A percentile compares a stretch with the other conserved stretches of the same genome.
phyloP scores from a whole-genome alignment of 2,888 invertebrate genomes.

The Anthrax anthrax region DNA sequence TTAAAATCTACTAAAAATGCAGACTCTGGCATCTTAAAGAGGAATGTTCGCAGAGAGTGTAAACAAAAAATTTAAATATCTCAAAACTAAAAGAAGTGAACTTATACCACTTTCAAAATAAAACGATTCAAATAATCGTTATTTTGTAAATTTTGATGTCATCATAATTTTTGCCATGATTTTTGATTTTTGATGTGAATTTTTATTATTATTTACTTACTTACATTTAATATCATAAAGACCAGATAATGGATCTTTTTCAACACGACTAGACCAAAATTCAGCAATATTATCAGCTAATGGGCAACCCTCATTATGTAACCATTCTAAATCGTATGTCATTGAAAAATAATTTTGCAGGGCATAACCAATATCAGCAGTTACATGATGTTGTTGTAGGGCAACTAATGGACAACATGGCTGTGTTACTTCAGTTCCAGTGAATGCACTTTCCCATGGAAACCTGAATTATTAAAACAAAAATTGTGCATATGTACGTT shows the following conservation, averaged over 20 bases:
- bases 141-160: too few species aligned
- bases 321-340: constrained; percentile 23
- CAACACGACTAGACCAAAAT: constrained; percentile 43
- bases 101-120: too few species aligned
- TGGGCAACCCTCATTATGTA: constrained; percentile 37
- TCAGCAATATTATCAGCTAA: constrained; percentile 42
- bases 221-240: constrained; percentile 40
- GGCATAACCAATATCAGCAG: constrained; percentile 43
- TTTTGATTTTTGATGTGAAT: too few species aligned
- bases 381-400: constrained; percentile 42
- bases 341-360: constrained; percentile 24
- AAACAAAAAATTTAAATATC: too few species aligned
- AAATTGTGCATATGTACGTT: neutral
- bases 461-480: constrained; percentile 26
- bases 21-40: too few species aligned
- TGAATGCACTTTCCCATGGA: constrained; percentile 49
- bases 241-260: constrained; percentile 36
- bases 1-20: too few species aligned
- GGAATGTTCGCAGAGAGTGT: too few species aligned
- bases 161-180: too few species aligned
- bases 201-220: too few species aligned
- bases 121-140: too few species aligned
- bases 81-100: too few species aligned
- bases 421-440: constrained; percentile 44
- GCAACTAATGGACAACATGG: constrained; percentile 44